phyloP scores from a whole-genome alignment of 2,113 vertebrate genomes.

The Phaethornis superciliosus region DNA sequence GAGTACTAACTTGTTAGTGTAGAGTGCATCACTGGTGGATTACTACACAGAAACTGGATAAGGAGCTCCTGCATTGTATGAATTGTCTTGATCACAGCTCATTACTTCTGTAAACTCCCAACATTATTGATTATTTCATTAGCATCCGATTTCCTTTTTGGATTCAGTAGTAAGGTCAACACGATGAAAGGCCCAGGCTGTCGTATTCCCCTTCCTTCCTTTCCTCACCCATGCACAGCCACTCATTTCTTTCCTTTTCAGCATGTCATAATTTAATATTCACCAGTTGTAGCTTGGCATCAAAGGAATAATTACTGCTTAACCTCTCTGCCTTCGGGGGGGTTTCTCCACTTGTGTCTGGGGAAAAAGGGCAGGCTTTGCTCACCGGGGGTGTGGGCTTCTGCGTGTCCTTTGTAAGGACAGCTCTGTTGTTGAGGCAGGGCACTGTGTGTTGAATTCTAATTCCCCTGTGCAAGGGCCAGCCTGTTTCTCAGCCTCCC shows the following conservation, averaged over 20 bases:
- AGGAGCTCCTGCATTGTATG: neutral
- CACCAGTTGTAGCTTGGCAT: neutral
- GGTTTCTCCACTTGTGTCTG: neutral
- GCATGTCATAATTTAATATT: constrained; percentile 22
- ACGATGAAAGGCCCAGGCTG: constrained; percentile 16
- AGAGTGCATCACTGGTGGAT: neutral
- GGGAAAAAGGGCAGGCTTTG: constrained; percentile 21
- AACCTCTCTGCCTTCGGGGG: neutral
- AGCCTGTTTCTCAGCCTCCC: neutral
- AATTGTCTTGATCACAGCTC: neutral
- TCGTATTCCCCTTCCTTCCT: neutral
- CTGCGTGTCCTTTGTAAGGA: constrained; percentile 13
- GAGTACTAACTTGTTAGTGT: neutral
- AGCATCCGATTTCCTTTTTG: constrained; percentile 61
- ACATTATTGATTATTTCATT: constrained; percentile 66
- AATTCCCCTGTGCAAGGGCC: neutral
- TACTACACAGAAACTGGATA: neutral
- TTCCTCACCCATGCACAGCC: neutral
- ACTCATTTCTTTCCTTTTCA: neutral
- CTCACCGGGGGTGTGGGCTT: neutral
- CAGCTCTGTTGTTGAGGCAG: constrained; percentile 19
- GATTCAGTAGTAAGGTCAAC: constrained; percentile 43
- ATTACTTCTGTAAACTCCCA: neutral
- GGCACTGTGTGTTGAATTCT: constrained; percentile 42
- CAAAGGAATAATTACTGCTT: constrained; percentile 49